phyloP scores from a whole-genome alignment of 1,140 invertebrate genomes.

The Heliconius eleuchia region DNA sequence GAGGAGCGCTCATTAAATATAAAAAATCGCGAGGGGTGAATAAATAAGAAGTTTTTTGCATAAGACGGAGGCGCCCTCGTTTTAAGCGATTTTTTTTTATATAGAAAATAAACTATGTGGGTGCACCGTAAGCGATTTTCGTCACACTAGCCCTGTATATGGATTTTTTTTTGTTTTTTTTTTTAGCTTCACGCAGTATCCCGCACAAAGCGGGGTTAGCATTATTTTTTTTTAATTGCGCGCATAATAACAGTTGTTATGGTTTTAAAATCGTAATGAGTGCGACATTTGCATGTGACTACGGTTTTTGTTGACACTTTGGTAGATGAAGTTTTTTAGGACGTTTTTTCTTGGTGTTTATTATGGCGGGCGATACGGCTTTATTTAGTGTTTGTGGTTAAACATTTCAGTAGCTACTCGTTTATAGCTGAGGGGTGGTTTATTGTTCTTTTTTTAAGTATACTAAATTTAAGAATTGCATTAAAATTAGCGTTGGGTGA shows the following conservation, averaged over 20 bases:
- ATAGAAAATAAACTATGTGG: slow-evolving; percentile 74
- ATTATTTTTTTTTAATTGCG: slow-evolving; percentile 76
- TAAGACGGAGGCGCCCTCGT: slow-evolving; percentile 74
- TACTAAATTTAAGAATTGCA: slow-evolving; percentile 51
- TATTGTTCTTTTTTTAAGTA: slow-evolving; percentile 65
- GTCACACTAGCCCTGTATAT: slow-evolving; percentile 71
- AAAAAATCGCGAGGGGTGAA: slow-evolving; percentile 79
- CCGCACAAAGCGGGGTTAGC: too few species aligned
- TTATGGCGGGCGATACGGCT: slow-evolving; percentile 65
- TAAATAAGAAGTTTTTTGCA: slow-evolving; percentile 80
- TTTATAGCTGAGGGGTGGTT: slow-evolving; percentile 72
- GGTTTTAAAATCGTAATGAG: slow-evolving; percentile 77
- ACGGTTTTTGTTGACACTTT: slow-evolving; percentile 64
- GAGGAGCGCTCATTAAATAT: slow-evolving; percentile 77
- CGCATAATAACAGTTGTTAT: slow-evolving; percentile 77
- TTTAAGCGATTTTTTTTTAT: slow-evolving; percentile 62
- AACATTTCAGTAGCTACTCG: slow-evolving; percentile 72
- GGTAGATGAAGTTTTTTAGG: slow-evolving; percentile 73
- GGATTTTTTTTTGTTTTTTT: slow-evolving; percentile 52
- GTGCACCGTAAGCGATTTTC: slow-evolving; percentile 77
- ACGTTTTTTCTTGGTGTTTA: slow-evolving; percentile 67
- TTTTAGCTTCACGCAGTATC: too few species aligned
- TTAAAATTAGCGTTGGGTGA: slow-evolving; percentile 27
- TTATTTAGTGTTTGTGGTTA: slow-evolving; percentile 76
- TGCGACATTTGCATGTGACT: slow-evolving; percentile 77